Evolutionary conservation across 2,113 vertebrate species (phyloP), one percentile per base, ranked within the genome.

Genomic region (Callipepla californica): DNA sequence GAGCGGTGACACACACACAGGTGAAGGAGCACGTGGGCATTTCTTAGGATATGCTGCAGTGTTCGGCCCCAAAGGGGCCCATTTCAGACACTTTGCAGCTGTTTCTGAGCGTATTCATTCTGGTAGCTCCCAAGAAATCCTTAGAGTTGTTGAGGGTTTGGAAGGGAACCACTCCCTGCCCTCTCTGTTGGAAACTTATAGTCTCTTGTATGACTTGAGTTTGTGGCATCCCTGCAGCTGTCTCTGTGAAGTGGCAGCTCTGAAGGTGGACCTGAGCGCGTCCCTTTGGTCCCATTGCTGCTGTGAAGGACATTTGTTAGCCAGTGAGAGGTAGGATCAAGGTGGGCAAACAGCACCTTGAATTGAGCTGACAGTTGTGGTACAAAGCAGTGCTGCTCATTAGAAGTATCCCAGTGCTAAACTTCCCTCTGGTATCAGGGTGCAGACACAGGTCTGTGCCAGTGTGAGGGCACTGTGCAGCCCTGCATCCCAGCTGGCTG

Each of bases 281-380:
- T 78, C 83, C 61, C 61, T 78, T 63, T 70, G 51, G 84, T 13
- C 36, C 45, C 62, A 70, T 58, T n/a, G 73, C 8, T 65, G 61
- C n/a, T 83, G 79, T 53, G 75, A 89, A 51, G 61, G 87, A 44
- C 42, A 55, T 38, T 47, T 26, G 45, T 73, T 87, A 84, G 83
- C 85, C 92, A 66, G 69, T 48, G 78, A 82, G 89, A 87, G 58
- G 84, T 66, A 62, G 66, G 89, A 38, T 38, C 80, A 61, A 85
- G 89, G 72, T 1, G 12, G 83, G 83, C 88, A 92, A 90, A 85
- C 82, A 90, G 93, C 92, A 83, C 94, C 92, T 81, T 91, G 85
- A 91, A 63, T 87, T 94, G 79, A 74, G 63, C 38, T 69, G 74
- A n/a, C 50, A 51, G 81, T 40, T 65, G 40, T 73, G 89, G 74